A percentile compares a stretch with the other conserved stretches of the same genome.
These are phyloP conservation scores for Drosophila sulfurigaster DNA, from an alignment of 1,140 invertebrate genomes.

Conservation along the genomic window DNA sequence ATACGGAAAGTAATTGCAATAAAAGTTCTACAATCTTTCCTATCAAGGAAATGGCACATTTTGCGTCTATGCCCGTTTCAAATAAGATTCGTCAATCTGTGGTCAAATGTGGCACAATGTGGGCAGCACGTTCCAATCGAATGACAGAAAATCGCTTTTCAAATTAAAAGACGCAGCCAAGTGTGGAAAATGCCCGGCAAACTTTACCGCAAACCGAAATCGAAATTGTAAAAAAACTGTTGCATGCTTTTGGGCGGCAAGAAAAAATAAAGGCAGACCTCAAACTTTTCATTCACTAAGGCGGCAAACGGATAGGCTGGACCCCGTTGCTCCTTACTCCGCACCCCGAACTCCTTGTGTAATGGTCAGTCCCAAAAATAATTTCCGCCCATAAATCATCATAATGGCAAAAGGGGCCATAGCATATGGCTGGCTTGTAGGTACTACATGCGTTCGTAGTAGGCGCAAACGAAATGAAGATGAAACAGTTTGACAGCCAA, in stretches of 20 bases:
- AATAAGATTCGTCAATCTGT: slow-evolving; percentile 59
- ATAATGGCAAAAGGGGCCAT: slow-evolving; percentile 60
- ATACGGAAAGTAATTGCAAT: slow-evolving; percentile 4
- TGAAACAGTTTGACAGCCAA: slow-evolving; percentile 70
- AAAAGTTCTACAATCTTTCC: slow-evolving; percentile 25
- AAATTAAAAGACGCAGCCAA: slow-evolving; percentile 74
- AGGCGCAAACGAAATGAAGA: slow-evolving; percentile 69
- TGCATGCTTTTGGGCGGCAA: slow-evolving; percentile 58
- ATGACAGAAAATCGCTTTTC: slow-evolving; percentile 62
- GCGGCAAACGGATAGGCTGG: no score
- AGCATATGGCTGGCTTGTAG: slow-evolving; percentile 28
- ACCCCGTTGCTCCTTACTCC: not conserved
- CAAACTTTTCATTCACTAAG: slow-evolving; percentile 19
- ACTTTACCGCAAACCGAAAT: slow-evolving; percentile 56
- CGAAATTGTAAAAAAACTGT: slow-evolving; percentile 62
- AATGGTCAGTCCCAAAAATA: slow-evolving; percentile 58
- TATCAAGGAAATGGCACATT: slow-evolving; percentile 49
- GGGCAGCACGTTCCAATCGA: slow-evolving; percentile 43
- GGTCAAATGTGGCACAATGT: slow-evolving; percentile 14
- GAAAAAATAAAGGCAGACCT: slow-evolving; percentile 9
- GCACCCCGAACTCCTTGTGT: not conserved
- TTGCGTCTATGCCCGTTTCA: not conserved
- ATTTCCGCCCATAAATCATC: slow-evolving; percentile 81
- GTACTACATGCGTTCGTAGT: not conserved
- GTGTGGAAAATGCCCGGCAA: slow-evolving; percentile 57